Base-by-base conservation (phyloP, 2,888 invertebrate species). In the Agrotis ipsilon region DNA sequence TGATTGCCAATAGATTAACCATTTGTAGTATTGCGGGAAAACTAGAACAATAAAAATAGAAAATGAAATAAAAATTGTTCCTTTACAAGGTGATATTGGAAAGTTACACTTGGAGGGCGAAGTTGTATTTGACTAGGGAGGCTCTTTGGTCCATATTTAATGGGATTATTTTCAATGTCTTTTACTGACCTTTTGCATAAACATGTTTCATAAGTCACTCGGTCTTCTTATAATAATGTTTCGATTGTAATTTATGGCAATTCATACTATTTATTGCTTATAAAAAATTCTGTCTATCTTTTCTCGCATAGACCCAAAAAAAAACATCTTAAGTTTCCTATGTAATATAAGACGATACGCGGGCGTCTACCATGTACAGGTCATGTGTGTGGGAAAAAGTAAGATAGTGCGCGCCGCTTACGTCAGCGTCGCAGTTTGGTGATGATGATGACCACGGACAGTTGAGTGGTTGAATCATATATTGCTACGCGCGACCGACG, bases 1-100 rank as follows among this genome's bases (percentile, higher is more conserved):
- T 81, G 62, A 79, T 72, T 66, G 78, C 61, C 61, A 19, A 78
- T 71, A 58, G 60, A 71, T 81, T 78, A 77, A 71, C 48, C 46
- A 48, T 48, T 39, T 57, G 70, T 65, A 19, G 5, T 62, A 80
- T 48, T 62, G 62, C 63, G 43, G 51, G 16, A 51, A 59, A 24
- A 49, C 18, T 43, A 61, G 58, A 63, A 39, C 18, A 64, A 68
- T 54, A 18, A 71, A 68, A 66, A 27, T 52, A 59, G 11, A 60
- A 43, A 46, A 52, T 43, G 2, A 60, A 49, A 66, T 49, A 65
- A 48, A 61, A 21, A 21, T 27, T 19, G 14, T 32, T 58, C 9
- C 5, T 61, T 45, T 60, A 7, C 46, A 52, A 70, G 48, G 48
- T 66, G 45, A 67, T 70, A 49, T 76, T 54, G 66, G 60, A 57